phyloP scores from a whole-genome alignment of 2,113 vertebrate species.

The Calonectris borealis region DNA sequence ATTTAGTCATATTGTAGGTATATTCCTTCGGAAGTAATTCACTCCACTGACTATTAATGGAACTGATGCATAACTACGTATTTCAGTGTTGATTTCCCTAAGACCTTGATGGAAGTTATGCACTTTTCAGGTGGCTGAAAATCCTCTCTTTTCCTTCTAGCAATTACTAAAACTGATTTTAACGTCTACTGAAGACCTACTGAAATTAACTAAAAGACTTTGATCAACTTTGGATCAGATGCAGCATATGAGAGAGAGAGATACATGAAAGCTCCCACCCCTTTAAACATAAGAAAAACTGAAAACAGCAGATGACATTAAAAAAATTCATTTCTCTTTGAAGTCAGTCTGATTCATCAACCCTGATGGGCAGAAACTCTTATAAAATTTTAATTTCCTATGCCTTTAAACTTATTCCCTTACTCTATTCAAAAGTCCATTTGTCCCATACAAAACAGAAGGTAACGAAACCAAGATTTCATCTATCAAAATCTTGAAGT shows the following conservation, averaged over 20 bases:
- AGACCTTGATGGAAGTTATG: not conserved
- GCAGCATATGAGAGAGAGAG: not conserved
- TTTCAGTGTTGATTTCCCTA: not conserved
- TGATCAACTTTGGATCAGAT: conserved; percentile 1
- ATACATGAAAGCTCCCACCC: conserved; percentile 9
- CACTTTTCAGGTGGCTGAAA: not conserved
- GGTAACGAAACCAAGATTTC: not conserved
- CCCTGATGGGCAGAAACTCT: conserved; percentile 7
- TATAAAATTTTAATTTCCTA: conserved; percentile 39
- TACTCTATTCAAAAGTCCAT: not conserved
- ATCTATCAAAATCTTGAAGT: not conserved
- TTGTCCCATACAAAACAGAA: conserved; percentile 16
- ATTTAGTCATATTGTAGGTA: not conserved
- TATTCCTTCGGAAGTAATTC: not conserved
- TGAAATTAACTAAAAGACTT: conserved; percentile 14
- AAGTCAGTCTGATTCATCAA: conserved; percentile 46
- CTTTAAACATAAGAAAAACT: conserved; percentile 12
- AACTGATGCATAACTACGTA: not conserved
- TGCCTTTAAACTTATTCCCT: conserved; percentile 25
- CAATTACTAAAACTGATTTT: not conserved
- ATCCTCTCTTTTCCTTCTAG: not conserved
- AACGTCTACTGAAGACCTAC: not conserved
- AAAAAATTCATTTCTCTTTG: conserved; percentile 42
- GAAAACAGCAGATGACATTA: conserved; percentile 34
- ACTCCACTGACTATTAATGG: not conserved